Percentiles rank a stretch among this genome's conserved stretches.
These are phyloP conservation scores for Danio choprae DNA, from an alignment of 2,797 vertebrate species.

Conservation along the genomic window DNA sequence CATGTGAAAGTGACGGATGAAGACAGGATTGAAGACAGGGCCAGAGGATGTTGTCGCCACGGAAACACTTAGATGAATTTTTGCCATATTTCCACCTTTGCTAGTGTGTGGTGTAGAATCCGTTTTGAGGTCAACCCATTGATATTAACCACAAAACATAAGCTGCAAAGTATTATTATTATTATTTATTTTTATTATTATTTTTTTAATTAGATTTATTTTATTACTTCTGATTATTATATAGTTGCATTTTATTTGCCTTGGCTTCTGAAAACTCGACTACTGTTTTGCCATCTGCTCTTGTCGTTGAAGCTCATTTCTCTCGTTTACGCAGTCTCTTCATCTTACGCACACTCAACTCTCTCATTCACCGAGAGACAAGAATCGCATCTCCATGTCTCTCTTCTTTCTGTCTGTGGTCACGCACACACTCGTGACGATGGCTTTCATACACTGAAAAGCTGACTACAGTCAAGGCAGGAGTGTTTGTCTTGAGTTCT, in stretches of 20 bases:
- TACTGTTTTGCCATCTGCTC: neutral
- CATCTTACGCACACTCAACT: slow-evolving; percentile 4
- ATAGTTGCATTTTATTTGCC: neutral
- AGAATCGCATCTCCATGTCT: neutral
- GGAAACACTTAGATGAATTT: slow-evolving; percentile 19
- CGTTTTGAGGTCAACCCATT: neutral
- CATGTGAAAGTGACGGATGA: slow-evolving; percentile 41
- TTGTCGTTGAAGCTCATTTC: neutral
- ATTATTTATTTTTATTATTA: too few relatives aligned
- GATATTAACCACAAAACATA: neutral
- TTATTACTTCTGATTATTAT: neutral
- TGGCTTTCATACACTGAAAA: slow-evolving; percentile 47
- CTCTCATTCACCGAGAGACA: neutral
- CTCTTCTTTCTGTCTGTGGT: slow-evolving; percentile 16
- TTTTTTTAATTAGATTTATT: neutral
- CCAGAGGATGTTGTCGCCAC: slow-evolving; percentile 30
- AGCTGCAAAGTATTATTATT: neutral
- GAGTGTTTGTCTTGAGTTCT: slow-evolving; percentile 48
- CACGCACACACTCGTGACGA: slow-evolving; percentile 27
- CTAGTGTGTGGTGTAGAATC: neutral
- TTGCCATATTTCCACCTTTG: neutral
- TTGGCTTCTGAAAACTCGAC: neutral
- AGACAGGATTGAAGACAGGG: neutral
- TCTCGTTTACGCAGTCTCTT: slow-evolving; percentile 28
- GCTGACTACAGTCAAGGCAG: slow-evolving; percentile 46